A percentile compares a stretch with the other conserved stretches of the same genome.
phyloP scores from a whole-genome alignment of 2,888 invertebrate genomes.

The Dysmachus trigonus region DNA sequence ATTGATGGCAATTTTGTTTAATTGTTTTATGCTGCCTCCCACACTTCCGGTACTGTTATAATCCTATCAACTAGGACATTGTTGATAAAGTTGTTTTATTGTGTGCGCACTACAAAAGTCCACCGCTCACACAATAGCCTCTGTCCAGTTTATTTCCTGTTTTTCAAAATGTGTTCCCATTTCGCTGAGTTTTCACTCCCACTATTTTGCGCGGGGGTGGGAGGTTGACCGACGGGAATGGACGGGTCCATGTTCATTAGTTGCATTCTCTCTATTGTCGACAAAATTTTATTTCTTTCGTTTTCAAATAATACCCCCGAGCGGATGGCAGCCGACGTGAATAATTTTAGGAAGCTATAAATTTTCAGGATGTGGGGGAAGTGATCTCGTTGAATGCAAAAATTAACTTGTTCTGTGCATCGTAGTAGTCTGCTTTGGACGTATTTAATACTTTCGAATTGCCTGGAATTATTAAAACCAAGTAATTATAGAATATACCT shows the following conservation, averaged over 20 bases:
- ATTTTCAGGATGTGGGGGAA: background rate
- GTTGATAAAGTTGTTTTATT: constrained; percentile 36
- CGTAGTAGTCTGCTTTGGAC: background rate
- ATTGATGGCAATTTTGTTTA: constrained; percentile 36
- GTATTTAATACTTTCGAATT: background rate
- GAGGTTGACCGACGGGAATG: background rate
- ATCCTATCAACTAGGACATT: constrained; percentile 34
- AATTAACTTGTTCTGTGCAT: background rate
- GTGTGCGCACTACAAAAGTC: constrained; percentile 6
- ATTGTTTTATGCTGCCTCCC: constrained; percentile 15
- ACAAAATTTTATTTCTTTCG: constrained; percentile 24
- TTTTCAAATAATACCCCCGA: background rate
- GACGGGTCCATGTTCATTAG: constrained; percentile 15
- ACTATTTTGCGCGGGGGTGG: background rate
- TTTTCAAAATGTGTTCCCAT: constrained; percentile 33
- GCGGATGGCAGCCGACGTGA: constrained; percentile 9
- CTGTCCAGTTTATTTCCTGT: constrained; percentile 27
- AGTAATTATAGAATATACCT: background rate
- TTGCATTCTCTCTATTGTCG: constrained; percentile 22
- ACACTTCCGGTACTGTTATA: background rate
- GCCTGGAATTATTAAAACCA: background rate
- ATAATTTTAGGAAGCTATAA: constrained; percentile 31
- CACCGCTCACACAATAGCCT: background rate
- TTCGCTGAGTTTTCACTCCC: background rate
- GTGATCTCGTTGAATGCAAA: background rate